phyloP scores from a whole-genome alignment of 2,797 vertebrate genomes.

The Ctenochaetus hawaiiensis region DNA sequence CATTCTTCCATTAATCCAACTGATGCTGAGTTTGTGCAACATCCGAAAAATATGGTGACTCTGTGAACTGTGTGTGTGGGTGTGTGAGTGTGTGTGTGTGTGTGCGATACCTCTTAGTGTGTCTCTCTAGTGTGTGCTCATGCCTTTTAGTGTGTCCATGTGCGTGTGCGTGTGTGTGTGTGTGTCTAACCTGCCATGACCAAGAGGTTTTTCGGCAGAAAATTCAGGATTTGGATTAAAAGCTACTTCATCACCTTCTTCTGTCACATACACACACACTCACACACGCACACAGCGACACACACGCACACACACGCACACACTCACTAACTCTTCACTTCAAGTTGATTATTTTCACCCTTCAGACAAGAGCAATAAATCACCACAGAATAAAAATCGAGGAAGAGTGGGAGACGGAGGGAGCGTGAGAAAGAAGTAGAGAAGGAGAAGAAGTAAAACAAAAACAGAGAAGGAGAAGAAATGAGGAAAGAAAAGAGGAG shows the following conservation, averaged over 20 bases:
- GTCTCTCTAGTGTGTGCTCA: slow-evolving; percentile 30
- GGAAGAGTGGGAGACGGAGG: slow-evolving; percentile 44
- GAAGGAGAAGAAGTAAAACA: slow-evolving; percentile 23
- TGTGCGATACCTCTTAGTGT: slow-evolving; percentile 28
- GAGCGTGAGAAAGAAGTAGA: slow-evolving; percentile 32
- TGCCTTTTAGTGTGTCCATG: background rate
- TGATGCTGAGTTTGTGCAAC: slow-evolving; percentile 77
- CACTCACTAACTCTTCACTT: slow-evolving; percentile 64
- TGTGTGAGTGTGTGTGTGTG: slow-evolving; percentile 21
- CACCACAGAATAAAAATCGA: slow-evolving; percentile 68
- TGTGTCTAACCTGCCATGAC: slow-evolving; percentile 69
- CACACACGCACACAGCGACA: slow-evolving; percentile 26
- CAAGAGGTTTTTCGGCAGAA: slow-evolving; percentile 73
- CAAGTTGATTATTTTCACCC: slow-evolving; percentile 83
- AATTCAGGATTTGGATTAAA: slow-evolving; percentile 82
- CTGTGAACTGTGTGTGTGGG: slow-evolving; percentile 45
- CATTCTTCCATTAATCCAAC: slow-evolving; percentile 73
- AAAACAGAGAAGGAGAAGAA: slow-evolving; percentile 41
- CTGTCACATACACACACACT: slow-evolving; percentile 44
- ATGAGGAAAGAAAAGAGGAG: slow-evolving; percentile 24
- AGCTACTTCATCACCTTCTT: slow-evolving; percentile 78
- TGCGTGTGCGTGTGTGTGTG: slow-evolving; percentile 21
- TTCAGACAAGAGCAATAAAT: slow-evolving; percentile 83
- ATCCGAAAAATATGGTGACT: slow-evolving; percentile 57
- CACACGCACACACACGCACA: slow-evolving; percentile 32